These are phyloP conservation scores for Microplitis mediator DNA, from an alignment of 1,140 invertebrate species.

Conservation along the genomic window DNA sequence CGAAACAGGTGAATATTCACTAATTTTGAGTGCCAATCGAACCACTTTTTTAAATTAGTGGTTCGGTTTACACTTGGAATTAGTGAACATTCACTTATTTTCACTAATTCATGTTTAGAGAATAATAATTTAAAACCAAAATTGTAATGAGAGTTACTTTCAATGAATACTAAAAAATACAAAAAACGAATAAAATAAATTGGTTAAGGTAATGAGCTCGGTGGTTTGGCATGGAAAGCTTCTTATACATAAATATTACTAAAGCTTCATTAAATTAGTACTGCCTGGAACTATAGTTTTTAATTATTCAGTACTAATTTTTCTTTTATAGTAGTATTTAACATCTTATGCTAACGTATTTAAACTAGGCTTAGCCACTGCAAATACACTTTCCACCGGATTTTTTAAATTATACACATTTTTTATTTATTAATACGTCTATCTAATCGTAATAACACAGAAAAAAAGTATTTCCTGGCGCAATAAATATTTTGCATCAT, in stretches of 20 bases:
- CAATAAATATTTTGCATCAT: too few species aligned
- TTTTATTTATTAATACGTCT: background rate
- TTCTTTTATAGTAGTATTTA: conserved; percentile 32
- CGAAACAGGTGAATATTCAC: too few species aligned
- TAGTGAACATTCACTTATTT: too few species aligned
- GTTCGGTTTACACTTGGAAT: too few species aligned
- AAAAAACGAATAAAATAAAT: background rate
- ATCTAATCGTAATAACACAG: background rate
- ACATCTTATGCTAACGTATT: conserved; percentile 49
- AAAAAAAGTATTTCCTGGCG: too few species aligned
- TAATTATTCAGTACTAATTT: conserved; percentile 52
- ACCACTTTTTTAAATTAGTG: too few species aligned
- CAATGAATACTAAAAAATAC: too few species aligned
- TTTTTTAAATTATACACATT: background rate
- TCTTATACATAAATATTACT: conserved; percentile 54
- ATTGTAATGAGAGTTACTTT: too few species aligned
- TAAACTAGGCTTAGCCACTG: conserved; percentile 54
- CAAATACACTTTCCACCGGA: conserved; percentile 21
- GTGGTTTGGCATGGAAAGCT: conserved; percentile 47
- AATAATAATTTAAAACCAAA: too few species aligned
- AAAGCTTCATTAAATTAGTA: conserved; percentile 57
- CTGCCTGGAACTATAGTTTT: conserved; percentile 43
- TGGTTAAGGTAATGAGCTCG: too few species aligned
- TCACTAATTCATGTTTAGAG: too few species aligned
- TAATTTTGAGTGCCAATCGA: too few species aligned